A percentile compares a stretch with the other conserved stretches of the same genome.
phyloP scores from a whole-genome alignment of 2,797 vertebrate genomes.

The Aplochiton taeniatus region DNA sequence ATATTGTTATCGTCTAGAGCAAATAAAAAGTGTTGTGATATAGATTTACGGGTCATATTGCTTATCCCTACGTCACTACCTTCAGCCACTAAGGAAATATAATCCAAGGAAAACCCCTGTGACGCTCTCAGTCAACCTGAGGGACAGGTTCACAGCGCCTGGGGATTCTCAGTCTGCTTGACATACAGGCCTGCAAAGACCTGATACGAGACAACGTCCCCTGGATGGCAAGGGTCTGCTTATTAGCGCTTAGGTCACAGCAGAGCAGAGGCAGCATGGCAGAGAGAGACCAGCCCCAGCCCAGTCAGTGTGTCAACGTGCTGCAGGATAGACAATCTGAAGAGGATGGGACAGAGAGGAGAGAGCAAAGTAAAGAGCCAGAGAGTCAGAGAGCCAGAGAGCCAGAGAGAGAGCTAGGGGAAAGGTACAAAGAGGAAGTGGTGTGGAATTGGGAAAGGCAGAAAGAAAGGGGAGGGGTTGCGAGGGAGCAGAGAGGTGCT shows the following conservation, averaged over 20 bases:
- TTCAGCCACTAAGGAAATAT: background rate
- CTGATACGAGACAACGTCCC: slow-evolving; percentile 33
- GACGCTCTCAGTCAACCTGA: slow-evolving; percentile 27
- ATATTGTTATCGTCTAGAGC: no score
- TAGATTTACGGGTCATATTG: no score
- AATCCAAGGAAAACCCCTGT: background rate
- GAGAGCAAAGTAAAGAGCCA: background rate
- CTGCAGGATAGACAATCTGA: slow-evolving; percentile 4
- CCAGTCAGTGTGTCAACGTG: slow-evolving; percentile 11
- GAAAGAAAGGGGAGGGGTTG: background rate
- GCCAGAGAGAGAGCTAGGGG: background rate
- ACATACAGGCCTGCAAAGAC: slow-evolving; percentile 27
- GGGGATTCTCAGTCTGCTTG: slow-evolving; percentile 23
- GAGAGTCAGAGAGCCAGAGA: background rate
- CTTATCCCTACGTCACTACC: no score
- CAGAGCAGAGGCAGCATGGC: slow-evolving; percentile 23
- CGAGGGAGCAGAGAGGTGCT: background rate
- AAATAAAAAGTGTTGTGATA: no score
- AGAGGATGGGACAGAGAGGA: background rate
- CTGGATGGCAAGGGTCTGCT: slow-evolving; percentile 29
- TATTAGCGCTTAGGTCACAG: slow-evolving; percentile 30
- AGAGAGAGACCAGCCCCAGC: slow-evolving; percentile 13
- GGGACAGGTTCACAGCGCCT: slow-evolving; percentile 36
- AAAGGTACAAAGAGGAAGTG: background rate
- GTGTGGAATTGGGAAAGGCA: background rate